A percentile compares a stretch with the other conserved stretches of the same genome.
phyloP scores from a whole-genome alignment of 30 jellyfish, hydroid and myxozoan genomes.

The Haliclystus octoradiatus region DNA sequence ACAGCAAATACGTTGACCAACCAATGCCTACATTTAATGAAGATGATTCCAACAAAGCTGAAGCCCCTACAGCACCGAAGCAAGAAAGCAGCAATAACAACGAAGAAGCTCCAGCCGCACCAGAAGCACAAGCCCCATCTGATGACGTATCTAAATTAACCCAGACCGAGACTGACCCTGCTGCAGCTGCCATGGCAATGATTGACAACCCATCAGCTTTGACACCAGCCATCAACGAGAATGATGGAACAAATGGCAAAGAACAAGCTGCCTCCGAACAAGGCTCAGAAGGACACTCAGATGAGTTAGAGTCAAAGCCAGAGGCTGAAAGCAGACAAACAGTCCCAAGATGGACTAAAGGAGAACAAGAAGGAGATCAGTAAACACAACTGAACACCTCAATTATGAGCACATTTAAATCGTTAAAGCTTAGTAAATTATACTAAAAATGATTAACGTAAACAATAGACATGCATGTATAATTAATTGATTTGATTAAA shows the following conservation, averaged over 20 bases:
- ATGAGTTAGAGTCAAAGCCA: background rate
- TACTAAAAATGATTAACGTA: no score
- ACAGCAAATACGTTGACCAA: constrained; percentile 80
- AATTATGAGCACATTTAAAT: no score
- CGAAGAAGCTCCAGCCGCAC: background rate
- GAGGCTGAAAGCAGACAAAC: constrained; percentile 1
- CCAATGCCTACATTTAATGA: constrained; percentile 52
- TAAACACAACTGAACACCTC: background rate
- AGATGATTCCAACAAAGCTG: constrained; percentile 16
- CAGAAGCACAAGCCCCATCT: background rate
- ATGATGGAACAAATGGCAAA: background rate
- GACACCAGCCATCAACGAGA: constrained; percentile 1
- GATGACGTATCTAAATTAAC: background rate
- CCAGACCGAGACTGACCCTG: background rate
- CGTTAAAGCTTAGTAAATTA: no score
- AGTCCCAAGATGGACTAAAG: background rate
- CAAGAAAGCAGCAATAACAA: background rate
- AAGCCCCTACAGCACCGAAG: constrained; percentile 6
- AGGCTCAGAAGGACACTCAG: background rate
- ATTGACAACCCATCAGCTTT: background rate
- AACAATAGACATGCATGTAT: no score
- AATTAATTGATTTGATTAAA: no score
- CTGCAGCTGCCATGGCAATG: background rate
- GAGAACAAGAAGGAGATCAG: background rate
- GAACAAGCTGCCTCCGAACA: constrained; percentile 1